Percentiles rank a stretch among this genome's conserved stretches.
Conservation (phyloP, 2,113 vertebrate genomes). For the Holacanthus passer region DNA sequence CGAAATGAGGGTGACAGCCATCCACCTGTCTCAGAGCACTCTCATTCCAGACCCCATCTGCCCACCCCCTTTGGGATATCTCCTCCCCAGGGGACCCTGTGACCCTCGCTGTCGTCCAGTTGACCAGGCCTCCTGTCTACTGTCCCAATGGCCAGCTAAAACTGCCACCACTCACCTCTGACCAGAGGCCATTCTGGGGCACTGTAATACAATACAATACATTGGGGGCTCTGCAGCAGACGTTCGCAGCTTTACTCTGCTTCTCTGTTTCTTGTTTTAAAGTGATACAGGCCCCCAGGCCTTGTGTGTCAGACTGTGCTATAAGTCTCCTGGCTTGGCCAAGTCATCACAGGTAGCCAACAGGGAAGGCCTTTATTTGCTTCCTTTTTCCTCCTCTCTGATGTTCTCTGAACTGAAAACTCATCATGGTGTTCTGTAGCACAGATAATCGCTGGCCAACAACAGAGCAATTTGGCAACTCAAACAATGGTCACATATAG, state of each 20-base stretch:
- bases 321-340: conserved; percentile 64
- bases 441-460: conserved; percentile 72
- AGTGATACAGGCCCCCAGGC: conserved; percentile 62
- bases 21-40: conserved; percentile 84
- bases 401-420: conserved; percentile 69
- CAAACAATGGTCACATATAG: conserved; percentile 77
- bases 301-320: conserved; percentile 47
- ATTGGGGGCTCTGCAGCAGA: conserved; percentile 29
- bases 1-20: conserved; percentile 84
- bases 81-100: conserved; percentile 75
- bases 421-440: conserved; percentile 73
- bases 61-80: conserved; percentile 77
- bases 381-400: conserved; percentile 45
- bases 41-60: conserved; percentile 81
- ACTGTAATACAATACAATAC: conserved; percentile 59
- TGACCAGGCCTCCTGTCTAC: conserved; percentile 70
- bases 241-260: conserved; percentile 43
- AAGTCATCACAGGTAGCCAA: conserved; percentile 75
- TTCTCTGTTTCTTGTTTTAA: conserved; percentile 69
- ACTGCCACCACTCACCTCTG: conserved; percentile 46
- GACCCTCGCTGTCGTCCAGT: conserved; percentile 81
- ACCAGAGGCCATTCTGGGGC: conserved; percentile 62
- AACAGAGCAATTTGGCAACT: conserved; percentile 76
- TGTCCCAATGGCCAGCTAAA: conserved; percentile 48
- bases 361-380: conserved; percentile 70